phyloP scores from a whole-genome alignment of 2,113 vertebrate species.

The Azemiops feae region DNA sequence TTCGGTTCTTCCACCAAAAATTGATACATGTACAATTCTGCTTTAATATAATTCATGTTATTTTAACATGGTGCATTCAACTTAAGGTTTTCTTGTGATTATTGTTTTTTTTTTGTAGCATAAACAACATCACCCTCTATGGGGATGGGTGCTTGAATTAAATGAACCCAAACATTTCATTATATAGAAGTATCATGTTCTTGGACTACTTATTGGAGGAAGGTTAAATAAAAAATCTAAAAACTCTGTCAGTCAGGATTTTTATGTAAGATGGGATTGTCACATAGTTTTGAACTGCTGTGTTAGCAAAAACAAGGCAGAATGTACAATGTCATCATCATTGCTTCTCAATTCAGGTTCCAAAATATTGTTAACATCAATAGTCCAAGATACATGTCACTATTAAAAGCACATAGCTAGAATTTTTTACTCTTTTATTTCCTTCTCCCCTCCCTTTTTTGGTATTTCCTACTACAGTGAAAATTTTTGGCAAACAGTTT shows the following conservation, averaged over 20 bases:
- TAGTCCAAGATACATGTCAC: neutral
- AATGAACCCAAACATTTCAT: slow-evolving; percentile 46
- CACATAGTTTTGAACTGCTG: neutral
- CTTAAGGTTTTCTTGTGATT: neutral
- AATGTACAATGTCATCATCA: neutral
- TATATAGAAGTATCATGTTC: slow-evolving; percentile 14
- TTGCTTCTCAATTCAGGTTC: neutral
- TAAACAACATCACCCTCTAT: neutral
- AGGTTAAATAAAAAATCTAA: neutral
- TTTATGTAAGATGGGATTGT: neutral
- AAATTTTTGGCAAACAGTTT: neutral
- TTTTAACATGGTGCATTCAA: neutral
- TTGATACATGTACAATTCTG: neutral
- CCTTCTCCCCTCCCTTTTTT: neutral
- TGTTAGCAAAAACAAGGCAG: neutral
- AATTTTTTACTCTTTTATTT: neutral
- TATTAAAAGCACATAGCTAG: neutral
- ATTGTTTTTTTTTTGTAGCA: neutral
- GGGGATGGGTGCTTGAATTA: slow-evolving; percentile 35
- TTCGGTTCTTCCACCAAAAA: neutral
- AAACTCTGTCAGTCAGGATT: neutral
- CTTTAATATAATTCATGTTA: neutral
- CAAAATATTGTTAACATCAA: neutral
- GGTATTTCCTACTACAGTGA: neutral
- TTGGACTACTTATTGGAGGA: slow-evolving; percentile 17